Evolutionary conservation across 1,140 invertebrate genomes (phyloP).

Genomic region (Uloborus diversus): DNA sequence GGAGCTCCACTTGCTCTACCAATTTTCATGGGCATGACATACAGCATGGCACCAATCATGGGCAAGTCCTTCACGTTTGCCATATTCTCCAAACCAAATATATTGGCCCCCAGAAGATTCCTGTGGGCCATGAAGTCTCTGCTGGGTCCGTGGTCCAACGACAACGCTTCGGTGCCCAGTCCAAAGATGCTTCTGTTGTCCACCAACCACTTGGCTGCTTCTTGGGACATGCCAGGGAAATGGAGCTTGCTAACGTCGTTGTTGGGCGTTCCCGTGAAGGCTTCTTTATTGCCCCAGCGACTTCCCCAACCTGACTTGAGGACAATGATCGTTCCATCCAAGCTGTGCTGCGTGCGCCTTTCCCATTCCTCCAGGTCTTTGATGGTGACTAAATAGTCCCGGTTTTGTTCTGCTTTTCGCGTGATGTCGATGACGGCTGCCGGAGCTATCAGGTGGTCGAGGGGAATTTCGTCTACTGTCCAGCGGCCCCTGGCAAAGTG

Average conservation of each 20-base stretch:
- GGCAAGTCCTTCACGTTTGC: no score
- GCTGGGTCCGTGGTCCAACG: slow-evolving; percentile 68
- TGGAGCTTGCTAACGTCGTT: slow-evolving; percentile 34
- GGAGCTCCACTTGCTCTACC: no score
- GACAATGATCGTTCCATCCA: slow-evolving; percentile 65
- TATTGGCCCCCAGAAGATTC: slow-evolving; percentile 66
- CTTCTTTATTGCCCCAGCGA: slow-evolving; percentile 60
- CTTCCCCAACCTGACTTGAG: slow-evolving; percentile 68
- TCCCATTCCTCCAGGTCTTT: slow-evolving; percentile 66
- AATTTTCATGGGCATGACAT: no score
- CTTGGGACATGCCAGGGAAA: slow-evolving; percentile 68
- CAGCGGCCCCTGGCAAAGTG: slow-evolving; percentile 70
- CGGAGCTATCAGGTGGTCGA: slow-evolving; percentile 70
- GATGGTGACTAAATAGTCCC: slow-evolving; percentile 36
- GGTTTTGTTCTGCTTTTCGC: slow-evolving; percentile 59
- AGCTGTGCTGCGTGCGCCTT: slow-evolving; percentile 65
- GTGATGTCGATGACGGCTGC: slow-evolving; percentile 71
- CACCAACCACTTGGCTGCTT: slow-evolving; percentile 72
- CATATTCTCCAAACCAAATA: no score
- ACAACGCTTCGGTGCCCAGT: slow-evolving; percentile 73
- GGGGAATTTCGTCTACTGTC: slow-evolving; percentile 71
- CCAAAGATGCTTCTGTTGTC: slow-evolving; percentile 70
- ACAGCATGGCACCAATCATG: no score
- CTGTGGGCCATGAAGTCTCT: slow-evolving; percentile 64
- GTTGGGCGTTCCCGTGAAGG: slow-evolving; percentile 56